Evolutionary conservation across 1,140 invertebrate genomes (phyloP), one percentile per base, ranked within the genome.

Genomic region (Colletes latitarsis): DNA sequence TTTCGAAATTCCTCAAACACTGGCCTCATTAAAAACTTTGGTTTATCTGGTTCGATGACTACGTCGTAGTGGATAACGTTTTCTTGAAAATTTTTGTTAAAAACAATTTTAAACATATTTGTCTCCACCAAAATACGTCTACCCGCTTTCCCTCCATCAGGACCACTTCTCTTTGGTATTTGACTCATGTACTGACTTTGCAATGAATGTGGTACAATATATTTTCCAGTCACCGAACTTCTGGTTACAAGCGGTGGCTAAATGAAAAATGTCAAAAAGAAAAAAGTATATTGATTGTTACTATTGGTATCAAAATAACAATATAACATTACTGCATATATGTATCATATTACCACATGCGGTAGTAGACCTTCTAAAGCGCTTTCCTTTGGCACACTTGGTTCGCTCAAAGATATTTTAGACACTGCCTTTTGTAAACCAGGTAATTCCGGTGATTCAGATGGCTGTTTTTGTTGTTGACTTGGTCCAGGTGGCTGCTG

Each of bases 11-110:
- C 53, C 71, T 93, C 84, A 63, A 94, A 91, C 17, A 90, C 85
- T 0, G 6, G 0, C 90, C 94, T 90, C 43, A 93, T 89, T 21
- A 94, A 88, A 75, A 91, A 92, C 78, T 93, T 94, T 6, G 94
- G 94, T 0, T 88, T 91, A 55, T 95, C 94, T 0, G 94, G 94
- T 3, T 87, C 88, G 39, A 95, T 91, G 12, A 72, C 70, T 0
- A 95, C 92, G 85, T 95, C 95, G 76, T 95, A 95, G 83, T 95
- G 95, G 52, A 92, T 90, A 0, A 94, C 93, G 8, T 43, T 64
- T 0, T 60, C 80, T 5, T 88, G 49, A 12, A 94, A 90, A 46
- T 94, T 94, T 60, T 91, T 88, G 0, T 53, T 39, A 52, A 96
- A 89, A 19, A 90, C 87, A 0, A 96, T 83, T 41, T 85, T 39